Percentiles rank a stretch among this genome's conserved stretches.
These are phyloP conservation scores for Falco biarmicus DNA, from an alignment of 2,797 vertebrate species.

Conservation along the genomic window DNA sequence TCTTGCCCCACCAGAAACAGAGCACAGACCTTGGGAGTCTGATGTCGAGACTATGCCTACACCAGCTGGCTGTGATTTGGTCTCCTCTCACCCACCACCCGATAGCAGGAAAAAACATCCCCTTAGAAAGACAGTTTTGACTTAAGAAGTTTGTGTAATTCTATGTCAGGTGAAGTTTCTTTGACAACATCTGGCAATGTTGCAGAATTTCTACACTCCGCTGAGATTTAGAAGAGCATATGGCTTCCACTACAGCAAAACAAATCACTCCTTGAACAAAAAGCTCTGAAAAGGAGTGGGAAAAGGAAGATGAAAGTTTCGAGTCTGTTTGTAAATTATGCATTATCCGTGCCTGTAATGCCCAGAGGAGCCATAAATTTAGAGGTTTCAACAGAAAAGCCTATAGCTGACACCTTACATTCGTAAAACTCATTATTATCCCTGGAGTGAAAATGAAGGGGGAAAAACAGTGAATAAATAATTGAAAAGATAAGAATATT, in stretches of 20 bases:
- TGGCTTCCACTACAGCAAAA: conserved; percentile 66
- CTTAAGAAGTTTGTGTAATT: not conserved
- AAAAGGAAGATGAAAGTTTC: conserved; percentile 73
- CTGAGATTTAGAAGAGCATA: conserved; percentile 47
- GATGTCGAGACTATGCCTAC: not conserved
- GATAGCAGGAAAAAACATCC: not conserved
- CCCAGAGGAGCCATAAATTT: conserved; percentile 74
- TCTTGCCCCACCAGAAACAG: not conserved
- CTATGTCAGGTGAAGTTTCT: conserved; percentile 9
- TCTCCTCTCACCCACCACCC: not conserved
- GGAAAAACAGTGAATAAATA: conserved; percentile 69
- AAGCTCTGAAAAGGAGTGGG: conserved; percentile 63
- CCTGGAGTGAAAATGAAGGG: conserved; percentile 63
- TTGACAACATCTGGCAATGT: not conserved
- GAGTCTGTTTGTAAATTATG: conserved; percentile 75
- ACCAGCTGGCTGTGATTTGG: not conserved
- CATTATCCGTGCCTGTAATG: conserved; percentile 63
- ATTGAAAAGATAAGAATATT: conserved; percentile 71
- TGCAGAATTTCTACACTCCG: not conserved
- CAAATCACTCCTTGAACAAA: conserved; percentile 70
- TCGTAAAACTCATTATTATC: conserved; percentile 75
- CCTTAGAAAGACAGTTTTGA: not conserved
- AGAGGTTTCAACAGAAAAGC: conserved; percentile 69
- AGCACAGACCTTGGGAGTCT: not conserved
- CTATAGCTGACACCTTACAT: conserved; percentile 74